Evolutionary conservation across 2,888 invertebrate genomes (phyloP), one percentile per base, ranked within the genome.

Genomic region (Proisotoma minuta): DNA sequence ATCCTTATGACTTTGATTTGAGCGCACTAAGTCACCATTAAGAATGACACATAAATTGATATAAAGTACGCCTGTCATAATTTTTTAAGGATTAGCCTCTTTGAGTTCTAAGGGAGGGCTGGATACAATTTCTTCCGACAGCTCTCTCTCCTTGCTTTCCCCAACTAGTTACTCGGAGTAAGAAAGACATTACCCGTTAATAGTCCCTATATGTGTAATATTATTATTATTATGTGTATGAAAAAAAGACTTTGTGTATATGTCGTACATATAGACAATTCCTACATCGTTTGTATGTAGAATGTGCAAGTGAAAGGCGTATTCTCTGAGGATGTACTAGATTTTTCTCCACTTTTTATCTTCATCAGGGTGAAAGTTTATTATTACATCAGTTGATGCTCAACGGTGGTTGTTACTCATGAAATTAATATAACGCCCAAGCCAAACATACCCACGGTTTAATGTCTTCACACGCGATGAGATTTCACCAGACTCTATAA

Each of bases 41-140:
- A 70, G 67, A 66, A 67, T 70, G 72, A 72, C 72, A 72, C 67
- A 65, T 72, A 70, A 70, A 72, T 72, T 72, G 72, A 72, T 72
- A 72, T 72, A 70, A 72, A 72, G 69, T 72, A 72, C 72, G 70
- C 70, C n/a, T 70, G 72, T 72, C 72, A 72, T 72, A 72, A 72
- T 72, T 72, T 72, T 72, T 72, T 72, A 68, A 72, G 72, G 72
- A 72, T 72, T 72, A 72, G 65, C 63, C 52, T 59, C 62, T 65
- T 53, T 47, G 60, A 60, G 60, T 60, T 53, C 60, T 60, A 39
- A 39, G 54, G 27, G 22, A 12, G 52, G n/a, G 50, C 24, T 50
- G 24, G 34, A 10, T 15, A 10, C 34, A 34, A 34, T 34, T 34
- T 34, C 34, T 34, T 8, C 34, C 8, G 34, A 34, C 34, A 34